Evolutionary conservation across 2,888 invertebrate species (phyloP), one percentile per base, ranked within the genome.

Genomic region (Lysandra bellargus): DNA sequence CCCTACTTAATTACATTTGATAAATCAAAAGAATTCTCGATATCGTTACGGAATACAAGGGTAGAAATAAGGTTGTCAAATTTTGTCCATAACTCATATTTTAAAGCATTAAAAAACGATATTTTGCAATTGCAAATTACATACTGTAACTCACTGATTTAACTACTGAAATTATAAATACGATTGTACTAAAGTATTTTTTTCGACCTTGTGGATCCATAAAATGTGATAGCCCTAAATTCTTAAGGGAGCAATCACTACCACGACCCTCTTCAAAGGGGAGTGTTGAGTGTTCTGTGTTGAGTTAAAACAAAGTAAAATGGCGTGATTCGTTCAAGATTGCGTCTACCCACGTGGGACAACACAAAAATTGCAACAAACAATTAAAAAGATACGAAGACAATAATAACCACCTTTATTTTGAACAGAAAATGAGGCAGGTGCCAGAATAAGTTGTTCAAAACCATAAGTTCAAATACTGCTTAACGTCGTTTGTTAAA

Each of bases 301-400:
- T 82, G 80, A 85, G 84, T 84, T 83, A 85, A 85, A 84, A 85
- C 83, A 84, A 84, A 84, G 33, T 69, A 33, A 69, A 69, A 69
- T 33, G 12, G 14, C 30, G 33, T 69, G 69, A 69, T 33, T 69
- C 69, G 14, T 12, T 12, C 64, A 64, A 64, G 23, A 64, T 64
- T 30, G 64, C 64, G 64, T 23, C 64, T 30, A 9, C 9, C 30
- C 64, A 64, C 64, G 64, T 64, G n/a, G n/a, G 60, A 14, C 4
- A 1, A 61, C n/a, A 61, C n/a, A n/a, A 61, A 61, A 30, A 23
- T 64, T 30, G n/a, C 9, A 5, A 53, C 4, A 53, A 53, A 53
- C 7, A 61, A 23, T 61, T 14, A 37, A 33, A 33, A 33, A 37
- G 23, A 4, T 1, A 33, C 14, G 37, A 69, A 69, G 33, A 23